Base-by-base conservation (phyloP, 2,113 vertebrate genomes). In the Macaca mulatta region DNA sequence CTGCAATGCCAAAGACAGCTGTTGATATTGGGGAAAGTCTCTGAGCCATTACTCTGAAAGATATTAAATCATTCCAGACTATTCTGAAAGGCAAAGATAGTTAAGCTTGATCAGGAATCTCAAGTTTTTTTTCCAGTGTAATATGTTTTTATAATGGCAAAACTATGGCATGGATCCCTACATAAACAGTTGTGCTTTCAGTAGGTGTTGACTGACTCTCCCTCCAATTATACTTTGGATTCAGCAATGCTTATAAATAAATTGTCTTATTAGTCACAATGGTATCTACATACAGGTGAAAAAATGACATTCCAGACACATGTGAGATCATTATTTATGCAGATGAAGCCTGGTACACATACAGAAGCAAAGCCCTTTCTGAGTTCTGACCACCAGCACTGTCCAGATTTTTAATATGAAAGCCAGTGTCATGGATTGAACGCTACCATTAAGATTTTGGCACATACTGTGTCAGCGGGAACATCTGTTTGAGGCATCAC, bases 21-120 rank as follows among this genome's bases (percentile, higher is more conserved):
- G 45, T 0, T 32, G 45, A 48, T 74, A 27, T 40, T 70, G 40
- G 50, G 38, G 27, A 94, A 93, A 93, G 55, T 43, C 72, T 89
- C 70, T 43, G 69, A 85, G 55, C 89, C n/a, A 94, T 40, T 35
- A 70, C 18, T 67, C 79, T 83, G 30, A 43, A 57, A 82, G 32
- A 48, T 45, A 91, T 27, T 59, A 82, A 96, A 85, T 79, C 52
- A 30, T 61, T 17, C 32, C 75, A 95, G 83, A 59, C 40, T 55
- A 74, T 79, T 82, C 69, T 55, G 32, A 82, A 94, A 83, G 22
- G 17, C 75, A 92, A 83, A 75, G 40, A 88, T 40, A 81, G 84
- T 88, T 87, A 92, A 87, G 38, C 83, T 93, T 59, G 82, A 84
- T 80, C 50, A 40, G 45, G 13, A 88, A 94, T 87, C 85, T 5